These are phyloP conservation scores for Podiceps cristatus DNA, from an alignment of 2,113 vertebrate genomes.

Conservation along the genomic window DNA sequence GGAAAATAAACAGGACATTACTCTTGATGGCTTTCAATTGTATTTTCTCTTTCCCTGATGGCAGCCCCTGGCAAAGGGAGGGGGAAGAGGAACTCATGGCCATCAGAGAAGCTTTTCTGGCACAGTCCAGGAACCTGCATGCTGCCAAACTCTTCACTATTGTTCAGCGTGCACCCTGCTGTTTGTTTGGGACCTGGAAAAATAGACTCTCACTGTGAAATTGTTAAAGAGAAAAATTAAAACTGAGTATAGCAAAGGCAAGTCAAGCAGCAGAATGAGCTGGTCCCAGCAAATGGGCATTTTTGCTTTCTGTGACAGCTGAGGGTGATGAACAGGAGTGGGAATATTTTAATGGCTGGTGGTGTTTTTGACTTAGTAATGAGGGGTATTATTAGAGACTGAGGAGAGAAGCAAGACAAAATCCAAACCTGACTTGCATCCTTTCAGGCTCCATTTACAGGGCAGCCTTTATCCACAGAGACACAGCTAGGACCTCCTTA, in stretches of 20 bases:
- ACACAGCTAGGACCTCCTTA: not conserved
- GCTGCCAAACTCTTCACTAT: slow-evolving; percentile 46
- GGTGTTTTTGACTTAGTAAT: not conserved
- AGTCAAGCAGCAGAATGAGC: not conserved
- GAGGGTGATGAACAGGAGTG: not conserved
- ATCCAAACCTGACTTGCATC: not conserved
- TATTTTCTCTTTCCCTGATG: slow-evolving; percentile 65
- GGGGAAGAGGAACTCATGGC: slow-evolving; percentile 44
- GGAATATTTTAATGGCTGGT: not conserved
- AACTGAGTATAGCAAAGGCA: not conserved
- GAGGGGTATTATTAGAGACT: not conserved
- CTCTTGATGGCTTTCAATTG: slow-evolving; percentile 60
- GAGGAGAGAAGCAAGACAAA: not conserved
- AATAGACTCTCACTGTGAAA: slow-evolving; percentile 35
- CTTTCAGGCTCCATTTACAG: not conserved
- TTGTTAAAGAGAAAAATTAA: slow-evolving; percentile 12
- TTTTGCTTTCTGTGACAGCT: not conserved
- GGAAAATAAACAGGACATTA: slow-evolving; percentile 66
- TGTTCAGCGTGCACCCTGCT: slow-evolving; percentile 48
- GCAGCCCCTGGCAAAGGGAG: slow-evolving; percentile 32
- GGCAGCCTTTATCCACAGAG: not conserved
- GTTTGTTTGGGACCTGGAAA: slow-evolving; percentile 45
- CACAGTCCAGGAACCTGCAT: not conserved
- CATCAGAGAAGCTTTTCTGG: slow-evolving; percentile 60
- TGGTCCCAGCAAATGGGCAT: not conserved